Evolutionary conservation across 2,113 vertebrate genomes (phyloP).

Genomic region (Pelobates fuscus): DNA sequence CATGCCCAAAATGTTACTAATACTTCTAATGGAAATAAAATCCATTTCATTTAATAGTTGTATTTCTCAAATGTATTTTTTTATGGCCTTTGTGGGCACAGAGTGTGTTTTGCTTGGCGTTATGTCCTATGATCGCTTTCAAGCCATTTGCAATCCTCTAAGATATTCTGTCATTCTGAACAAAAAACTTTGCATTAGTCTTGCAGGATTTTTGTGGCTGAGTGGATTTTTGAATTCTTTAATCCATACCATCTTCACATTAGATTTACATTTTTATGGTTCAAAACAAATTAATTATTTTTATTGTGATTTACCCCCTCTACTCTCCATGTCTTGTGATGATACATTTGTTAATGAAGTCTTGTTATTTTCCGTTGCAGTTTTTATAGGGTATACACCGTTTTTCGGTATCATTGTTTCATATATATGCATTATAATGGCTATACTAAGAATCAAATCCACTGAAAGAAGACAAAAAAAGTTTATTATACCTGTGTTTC

Average conservation of each 20-base stretch:
- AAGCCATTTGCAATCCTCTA: conserved; percentile 25
- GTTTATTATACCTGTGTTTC: conserved; percentile 29
- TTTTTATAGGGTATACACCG: conserved; percentile 28
- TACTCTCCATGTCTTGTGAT: conserved; percentile 25
- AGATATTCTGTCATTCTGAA: conserved; percentile 19
- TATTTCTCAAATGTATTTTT: conserved; percentile 28
- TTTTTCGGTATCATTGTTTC: conserved; percentile 25
- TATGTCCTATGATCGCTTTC: conserved; percentile 32
- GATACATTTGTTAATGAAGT: conserved; percentile 31
- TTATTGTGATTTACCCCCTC: conserved; percentile 30
- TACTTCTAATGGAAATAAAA: conserved; percentile 1
- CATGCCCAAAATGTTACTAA: conserved; percentile 36
- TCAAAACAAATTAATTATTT: conserved; percentile 29
- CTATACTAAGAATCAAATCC: conserved; percentile 20
- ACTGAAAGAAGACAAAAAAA: background rate
- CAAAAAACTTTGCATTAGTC: background rate
- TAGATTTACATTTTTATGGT: conserved; percentile 13
- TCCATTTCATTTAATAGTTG: conserved; percentile 7
- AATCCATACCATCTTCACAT: conserved; percentile 27
- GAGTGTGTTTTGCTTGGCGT: conserved; percentile 27
- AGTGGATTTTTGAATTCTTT: conserved; percentile 25
- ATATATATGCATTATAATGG: conserved; percentile 33
- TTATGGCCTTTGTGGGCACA: conserved; percentile 28
- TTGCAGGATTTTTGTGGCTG: conserved; percentile 21
- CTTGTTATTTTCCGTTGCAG: conserved; percentile 11